phyloP scores from a whole-genome alignment of 2,888 invertebrate genomes.

The Tupiocoris notatus region DNA sequence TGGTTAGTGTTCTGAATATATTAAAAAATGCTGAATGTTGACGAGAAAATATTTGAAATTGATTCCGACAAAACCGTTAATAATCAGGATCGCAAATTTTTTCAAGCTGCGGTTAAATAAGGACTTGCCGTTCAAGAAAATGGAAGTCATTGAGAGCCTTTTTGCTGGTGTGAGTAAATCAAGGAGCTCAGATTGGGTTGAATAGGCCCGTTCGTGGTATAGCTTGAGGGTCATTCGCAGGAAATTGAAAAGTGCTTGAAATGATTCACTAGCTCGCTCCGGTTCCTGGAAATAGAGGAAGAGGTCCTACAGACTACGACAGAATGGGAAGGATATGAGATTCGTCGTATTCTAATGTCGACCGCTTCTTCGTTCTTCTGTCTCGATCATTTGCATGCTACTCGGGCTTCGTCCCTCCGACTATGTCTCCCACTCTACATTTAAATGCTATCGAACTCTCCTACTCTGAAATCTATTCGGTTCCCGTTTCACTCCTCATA shows the following conservation, averaged over 20 bases:
- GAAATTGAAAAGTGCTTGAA: slow-evolving; percentile 42
- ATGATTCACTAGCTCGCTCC: slow-evolving; percentile 37
- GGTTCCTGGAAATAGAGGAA: neutral
- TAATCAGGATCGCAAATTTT: no score
- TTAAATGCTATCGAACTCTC: slow-evolving; percentile 35
- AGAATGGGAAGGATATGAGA: slow-evolving; percentile 30
- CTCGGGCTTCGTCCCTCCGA: slow-evolving; percentile 1
- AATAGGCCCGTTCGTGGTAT: neutral
- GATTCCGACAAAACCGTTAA: no score
- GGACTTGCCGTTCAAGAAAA: no score
- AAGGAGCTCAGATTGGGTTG: no score
- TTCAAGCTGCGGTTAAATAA: no score
- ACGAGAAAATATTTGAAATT: no score
- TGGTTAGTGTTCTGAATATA: no score
- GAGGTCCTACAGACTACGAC: neutral
- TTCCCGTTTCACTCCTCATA: neutral
- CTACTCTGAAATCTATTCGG: slow-evolving; percentile 5
- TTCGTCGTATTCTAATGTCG: slow-evolving; percentile 35
- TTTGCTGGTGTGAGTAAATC: no score
- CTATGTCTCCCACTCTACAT: neutral
- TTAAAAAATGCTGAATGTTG: no score
- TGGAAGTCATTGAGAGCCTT: no score
- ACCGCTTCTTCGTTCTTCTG: neutral
- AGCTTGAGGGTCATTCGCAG: slow-evolving; percentile 13
- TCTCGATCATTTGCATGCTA: neutral